Percentiles rank a stretch among this genome's conserved stretches.
Evolutionary conservation across 2,797 vertebrate genomes (phyloP).

Genomic region (Esox lucius): DNA sequence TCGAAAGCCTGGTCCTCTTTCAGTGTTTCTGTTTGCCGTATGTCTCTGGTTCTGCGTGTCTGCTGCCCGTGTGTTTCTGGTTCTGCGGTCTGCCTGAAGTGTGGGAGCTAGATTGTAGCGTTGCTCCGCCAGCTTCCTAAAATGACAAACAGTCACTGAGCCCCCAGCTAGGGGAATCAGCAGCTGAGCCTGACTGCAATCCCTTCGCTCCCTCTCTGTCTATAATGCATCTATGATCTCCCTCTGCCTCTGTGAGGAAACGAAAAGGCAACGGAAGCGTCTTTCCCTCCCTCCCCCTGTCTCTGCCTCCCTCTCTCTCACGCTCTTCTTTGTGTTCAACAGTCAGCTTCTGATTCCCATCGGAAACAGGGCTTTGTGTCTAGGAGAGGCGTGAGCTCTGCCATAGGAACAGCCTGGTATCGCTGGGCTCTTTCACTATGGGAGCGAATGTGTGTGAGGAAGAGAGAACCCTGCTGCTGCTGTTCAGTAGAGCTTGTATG

Average conservation of each 20-base stretch:
- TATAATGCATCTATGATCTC: conserved; percentile 36
- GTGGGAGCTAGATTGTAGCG: conserved; percentile 33
- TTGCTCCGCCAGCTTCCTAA: conserved; percentile 42
- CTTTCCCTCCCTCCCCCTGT: conserved; percentile 7
- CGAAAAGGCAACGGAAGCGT: conserved; percentile 23
- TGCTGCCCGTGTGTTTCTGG: conserved; percentile 15
- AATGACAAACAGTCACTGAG: conserved; percentile 18
- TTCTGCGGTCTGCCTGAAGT: conserved; percentile 13
- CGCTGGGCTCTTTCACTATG: conserved; percentile 42
- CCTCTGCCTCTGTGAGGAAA: conserved; percentile 14
- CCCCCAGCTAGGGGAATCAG: conserved; percentile 45
- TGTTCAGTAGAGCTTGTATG: conserved; percentile 60
- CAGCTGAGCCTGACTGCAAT: conserved; percentile 50
- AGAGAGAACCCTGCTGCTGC: conserved; percentile 52
- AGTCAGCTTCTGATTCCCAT: conserved; percentile 42
- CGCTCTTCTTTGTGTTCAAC: conserved; percentile 37
- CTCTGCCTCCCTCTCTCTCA: conserved; percentile 27
- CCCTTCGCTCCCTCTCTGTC: not conserved
- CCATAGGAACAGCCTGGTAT: conserved; percentile 47
- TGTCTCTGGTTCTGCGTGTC: not conserved
- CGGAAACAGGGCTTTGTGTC: conserved; percentile 37
- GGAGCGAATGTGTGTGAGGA: conserved; percentile 27
- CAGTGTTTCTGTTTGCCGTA: not conserved
- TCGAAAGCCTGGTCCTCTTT: conserved; percentile 37
- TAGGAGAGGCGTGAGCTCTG: conserved; percentile 41